phyloP scores from a whole-genome alignment of 1,140 invertebrate genomes.

The Acromyrmex charruanus region DNA sequence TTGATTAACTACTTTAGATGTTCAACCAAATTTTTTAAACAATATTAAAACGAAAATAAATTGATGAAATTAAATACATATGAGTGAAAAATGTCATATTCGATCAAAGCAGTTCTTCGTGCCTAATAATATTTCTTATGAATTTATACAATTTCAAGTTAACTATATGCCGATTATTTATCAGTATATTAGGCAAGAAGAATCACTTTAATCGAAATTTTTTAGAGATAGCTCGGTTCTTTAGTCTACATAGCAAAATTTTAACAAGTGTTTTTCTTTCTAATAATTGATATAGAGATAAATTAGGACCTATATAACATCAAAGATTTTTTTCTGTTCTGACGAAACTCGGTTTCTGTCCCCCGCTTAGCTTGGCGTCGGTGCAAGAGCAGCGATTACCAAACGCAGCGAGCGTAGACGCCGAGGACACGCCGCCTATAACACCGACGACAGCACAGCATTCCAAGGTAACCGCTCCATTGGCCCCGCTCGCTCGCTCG shows the following conservation, averaged over 20 bases:
- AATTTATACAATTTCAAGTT: too few relatives aligned
- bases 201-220: too few relatives aligned
- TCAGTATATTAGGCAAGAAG: too few relatives aligned
- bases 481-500: conserved; percentile 73
- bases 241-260: neutral
- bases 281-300: neutral
- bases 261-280: neutral
- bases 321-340: neutral
- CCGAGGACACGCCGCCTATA: conserved; percentile 89
- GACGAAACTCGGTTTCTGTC: conserved; percentile 24
- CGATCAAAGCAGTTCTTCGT: too few relatives aligned
- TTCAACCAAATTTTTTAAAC: too few relatives aligned
- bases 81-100: too few relatives aligned
- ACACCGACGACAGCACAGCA: conserved; percentile 89
- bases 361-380: conserved; percentile 93
- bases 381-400: conserved; percentile 97
- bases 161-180: too few relatives aligned
- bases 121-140: too few relatives aligned
- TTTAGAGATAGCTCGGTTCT: too few relatives aligned
- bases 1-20: too few relatives aligned
- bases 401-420: conserved; percentile 86
- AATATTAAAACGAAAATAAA: too few relatives aligned
- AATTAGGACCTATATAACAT: neutral
- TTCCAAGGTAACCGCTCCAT: conserved; percentile 88
- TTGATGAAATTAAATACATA: too few relatives aligned